Evolutionary conservation across 2,888 invertebrate genomes (phyloP), one percentile per base, ranked within the genome.

Genomic region (Corbicula japonica): DNA sequence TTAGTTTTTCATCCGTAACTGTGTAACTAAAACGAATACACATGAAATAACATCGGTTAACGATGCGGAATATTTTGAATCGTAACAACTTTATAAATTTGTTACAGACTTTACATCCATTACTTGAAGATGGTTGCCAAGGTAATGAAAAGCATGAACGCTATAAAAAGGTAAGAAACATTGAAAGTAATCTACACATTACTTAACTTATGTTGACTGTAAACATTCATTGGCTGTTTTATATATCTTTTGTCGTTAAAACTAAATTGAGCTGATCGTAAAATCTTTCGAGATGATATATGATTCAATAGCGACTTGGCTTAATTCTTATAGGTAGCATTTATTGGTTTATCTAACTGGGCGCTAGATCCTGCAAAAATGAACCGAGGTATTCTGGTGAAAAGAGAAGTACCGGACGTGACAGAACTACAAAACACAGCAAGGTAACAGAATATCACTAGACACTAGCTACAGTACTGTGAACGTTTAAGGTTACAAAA

Each of bases 341-440:
- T 92, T 69, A 90, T 92, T 79, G 92, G 92, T 8, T 91, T 92
- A 18, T 92, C 92, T n/a, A 92, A 92, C 86, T 92, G 92, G 92
- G 91, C 92, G 12, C 81, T 92, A 41, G 92, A 92, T 80, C 92
- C 92, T 23, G 92, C 92, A 50, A 92, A 92, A 84, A 92, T 92
- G 91, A 92, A 92, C 83, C 72, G 92, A 73, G 92, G 91, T n/a
- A 89, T 92, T 21, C 80, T 90, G 8, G 91, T 92, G 6, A 66
- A 74, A 46, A 46, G 74, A 30, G 66, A 68, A 8, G 68, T 74
- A 8, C 74, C 74, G 1, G 74, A 74, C 38, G 26, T 60, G 6
- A 46, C 50, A 23, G 74, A 74, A 61, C 32, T 74, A 0, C 18
- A 38, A 21, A 74, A 28, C 18, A 74, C 58, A 30, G 74, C 74